Percentiles rank a stretch among this genome's conserved stretches.
Evolutionary conservation across 53 echinoderm and acorn worm species (phyloP).

Genomic region (Holothuria leucospilota): DNA sequence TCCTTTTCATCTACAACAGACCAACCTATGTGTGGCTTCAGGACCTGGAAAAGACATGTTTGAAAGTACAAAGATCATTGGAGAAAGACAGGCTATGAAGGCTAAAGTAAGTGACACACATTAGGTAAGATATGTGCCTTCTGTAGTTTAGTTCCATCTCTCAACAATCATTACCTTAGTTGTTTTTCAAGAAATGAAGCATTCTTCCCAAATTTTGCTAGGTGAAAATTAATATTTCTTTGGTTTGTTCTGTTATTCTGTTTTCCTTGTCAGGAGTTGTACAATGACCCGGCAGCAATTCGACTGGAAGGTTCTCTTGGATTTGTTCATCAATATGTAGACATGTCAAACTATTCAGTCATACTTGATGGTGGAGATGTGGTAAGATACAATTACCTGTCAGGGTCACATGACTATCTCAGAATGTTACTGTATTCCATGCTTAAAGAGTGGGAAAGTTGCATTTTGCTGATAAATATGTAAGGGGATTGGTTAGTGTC

Average conservation of each 20-base stretch:
- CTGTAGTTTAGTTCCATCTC: no score
- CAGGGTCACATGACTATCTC: no score
- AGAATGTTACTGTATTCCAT: no score
- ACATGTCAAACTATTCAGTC: constrained; percentile 81
- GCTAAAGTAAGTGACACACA: constrained; percentile 74
- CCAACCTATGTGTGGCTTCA: constrained; percentile 87
- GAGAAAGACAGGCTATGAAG: constrained; percentile 80
- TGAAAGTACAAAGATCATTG: constrained; percentile 95
- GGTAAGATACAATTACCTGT: constrained; percentile 41
- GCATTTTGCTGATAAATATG: no score
- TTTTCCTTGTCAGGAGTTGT: constrained; percentile 65
- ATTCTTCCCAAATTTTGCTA: no score
- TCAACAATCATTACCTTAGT: no score
- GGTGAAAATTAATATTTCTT: no score
- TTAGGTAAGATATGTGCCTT: no score
- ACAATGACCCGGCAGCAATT: constrained; percentile 65
- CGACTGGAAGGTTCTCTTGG: constrained; percentile 79
- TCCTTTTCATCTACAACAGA: constrained; percentile 53
- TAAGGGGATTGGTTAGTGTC: no score
- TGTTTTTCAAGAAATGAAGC: no score
- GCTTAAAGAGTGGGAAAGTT: no score
- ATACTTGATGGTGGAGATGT: constrained; percentile 57
- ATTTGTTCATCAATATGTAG: constrained; percentile 89
- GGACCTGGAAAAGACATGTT: constrained; percentile 99
- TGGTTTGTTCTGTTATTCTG: not conserved